Percentiles rank a stretch among this genome's conserved stretches.
These are phyloP conservation scores for Catharus bicknelli DNA, from an alignment of 2,113 vertebrate genomes.

Conservation along the genomic window DNA sequence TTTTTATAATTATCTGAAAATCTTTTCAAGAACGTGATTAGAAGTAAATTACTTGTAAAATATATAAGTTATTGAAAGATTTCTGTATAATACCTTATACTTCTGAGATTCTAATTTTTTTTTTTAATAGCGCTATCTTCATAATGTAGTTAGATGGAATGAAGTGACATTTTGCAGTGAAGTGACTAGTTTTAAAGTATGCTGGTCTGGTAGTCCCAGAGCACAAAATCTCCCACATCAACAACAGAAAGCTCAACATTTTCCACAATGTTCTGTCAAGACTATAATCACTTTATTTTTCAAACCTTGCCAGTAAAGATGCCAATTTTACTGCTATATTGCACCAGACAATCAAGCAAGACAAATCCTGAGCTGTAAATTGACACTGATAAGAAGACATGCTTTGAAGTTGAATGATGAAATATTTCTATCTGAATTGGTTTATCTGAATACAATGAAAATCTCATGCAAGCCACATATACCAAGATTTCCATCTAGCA, in stretches of 20 bases:
- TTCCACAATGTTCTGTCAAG: neutral
- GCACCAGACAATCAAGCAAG: neutral
- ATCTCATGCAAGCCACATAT: neutral
- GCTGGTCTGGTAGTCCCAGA: neutral
- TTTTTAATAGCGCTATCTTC: neutral
- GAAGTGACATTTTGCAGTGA: neutral
- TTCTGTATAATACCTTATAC: neutral
- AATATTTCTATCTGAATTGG: neutral
- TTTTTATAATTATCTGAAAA: neutral
- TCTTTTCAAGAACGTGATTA: neutral
- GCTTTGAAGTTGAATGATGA: neutral
- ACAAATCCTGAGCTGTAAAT: neutral
- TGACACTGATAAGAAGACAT: neutral
- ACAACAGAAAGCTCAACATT: neutral
- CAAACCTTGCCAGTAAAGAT: neutral
- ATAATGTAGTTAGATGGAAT: neutral
- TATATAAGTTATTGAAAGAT: neutral
- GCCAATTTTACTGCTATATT: neutral
- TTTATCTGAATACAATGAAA: accelerated
- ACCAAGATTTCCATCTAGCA: neutral
- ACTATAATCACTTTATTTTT: neutral
- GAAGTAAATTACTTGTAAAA: neutral
- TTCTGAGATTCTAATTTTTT: neutral
- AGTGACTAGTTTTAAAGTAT: neutral
- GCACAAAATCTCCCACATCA: neutral